A percentile compares a stretch with the other conserved stretches of the same genome.
These are phyloP conservation scores for Diabrotica undecimpunctata DNA, from an alignment of 1,140 invertebrate genomes.

Conservation along the genomic window DNA sequence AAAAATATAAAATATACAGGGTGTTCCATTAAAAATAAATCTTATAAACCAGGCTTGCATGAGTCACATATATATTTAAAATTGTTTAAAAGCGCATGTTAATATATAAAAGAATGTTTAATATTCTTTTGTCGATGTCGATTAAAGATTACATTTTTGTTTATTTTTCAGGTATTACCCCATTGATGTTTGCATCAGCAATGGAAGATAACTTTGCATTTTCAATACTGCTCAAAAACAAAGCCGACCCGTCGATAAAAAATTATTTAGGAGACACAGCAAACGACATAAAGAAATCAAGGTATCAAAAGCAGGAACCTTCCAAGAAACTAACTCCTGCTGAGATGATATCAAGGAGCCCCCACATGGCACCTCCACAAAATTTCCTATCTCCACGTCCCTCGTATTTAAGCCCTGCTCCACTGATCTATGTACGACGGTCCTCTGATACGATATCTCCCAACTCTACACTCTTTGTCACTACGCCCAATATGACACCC, in stretches of 20 bases:
- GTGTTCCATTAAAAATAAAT: no score
- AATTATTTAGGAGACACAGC: slow-evolving; percentile 34
- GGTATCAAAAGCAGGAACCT: slow-evolving; percentile 18
- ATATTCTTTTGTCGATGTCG: no score
- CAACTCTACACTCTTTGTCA: slow-evolving; percentile 5
- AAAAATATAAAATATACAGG: no score
- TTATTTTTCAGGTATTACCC: slow-evolving; percentile 36
- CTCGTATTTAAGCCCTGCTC: background rate
- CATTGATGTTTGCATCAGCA: slow-evolving; percentile 42
- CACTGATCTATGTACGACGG: slow-evolving; percentile 11
- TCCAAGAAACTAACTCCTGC: slow-evolving; percentile 6
- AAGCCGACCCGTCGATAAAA: slow-evolving; percentile 29
- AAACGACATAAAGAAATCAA: slow-evolving; percentile 24
- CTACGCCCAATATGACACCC: slow-evolving; percentile 29
- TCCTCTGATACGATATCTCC: slow-evolving; percentile 26
- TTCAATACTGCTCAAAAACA: slow-evolving; percentile 27
- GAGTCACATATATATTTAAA: no score
- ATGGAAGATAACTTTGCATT: slow-evolving; percentile 29
- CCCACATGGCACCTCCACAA: slow-evolving; percentile 16
- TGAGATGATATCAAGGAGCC: slow-evolving; percentile 14
- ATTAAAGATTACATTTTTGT: no score
- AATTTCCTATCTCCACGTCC: slow-evolving; percentile 5
- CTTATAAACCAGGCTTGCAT: no score
- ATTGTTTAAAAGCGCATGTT: no score
- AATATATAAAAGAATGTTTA: no score